Conservation (phyloP, 1,140 invertebrate species). For the Papilio dardanus region DNA sequence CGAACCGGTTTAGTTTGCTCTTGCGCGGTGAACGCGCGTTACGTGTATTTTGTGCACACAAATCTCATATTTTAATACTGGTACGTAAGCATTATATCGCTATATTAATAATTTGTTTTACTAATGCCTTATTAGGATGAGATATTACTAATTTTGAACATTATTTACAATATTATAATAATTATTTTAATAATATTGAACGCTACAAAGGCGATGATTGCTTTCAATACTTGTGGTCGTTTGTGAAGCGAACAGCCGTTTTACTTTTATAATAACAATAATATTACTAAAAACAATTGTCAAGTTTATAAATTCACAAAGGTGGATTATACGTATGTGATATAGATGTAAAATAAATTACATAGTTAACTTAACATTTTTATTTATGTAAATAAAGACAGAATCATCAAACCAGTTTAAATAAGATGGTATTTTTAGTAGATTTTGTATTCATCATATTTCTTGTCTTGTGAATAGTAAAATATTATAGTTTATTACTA, state of each 20-base stretch:
- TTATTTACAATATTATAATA: background rate
- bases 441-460: background rate
- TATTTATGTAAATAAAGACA: background rate
- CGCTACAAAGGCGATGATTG: conserved; percentile 10
- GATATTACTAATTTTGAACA: conserved; percentile 11
- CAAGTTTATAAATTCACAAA: conserved; percentile 9
- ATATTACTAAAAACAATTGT: conserved; percentile 1
- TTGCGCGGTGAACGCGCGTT: conserved; percentile 65
- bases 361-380: background rate
- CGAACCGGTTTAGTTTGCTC: conserved; percentile 58
- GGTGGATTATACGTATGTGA: background rate
- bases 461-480: background rate
- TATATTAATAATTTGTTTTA: conserved; percentile 41
- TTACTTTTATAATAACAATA: conserved; percentile 23
- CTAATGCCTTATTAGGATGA: background rate
- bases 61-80: conserved; percentile 53
- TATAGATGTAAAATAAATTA: background rate
- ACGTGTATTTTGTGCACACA: conserved; percentile 57
- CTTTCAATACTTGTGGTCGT: conserved; percentile 26
- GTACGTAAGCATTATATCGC: conserved; percentile 60
- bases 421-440: background rate
- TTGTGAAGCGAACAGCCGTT: conserved; percentile 13
- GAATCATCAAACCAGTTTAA: background rate
- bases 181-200: background rate
- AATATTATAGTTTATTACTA: background rate